These are phyloP conservation scores for Speoplatyrhinus poulsoni DNA, from an alignment of 2,113 vertebrate species.

Conservation along the genomic window DNA sequence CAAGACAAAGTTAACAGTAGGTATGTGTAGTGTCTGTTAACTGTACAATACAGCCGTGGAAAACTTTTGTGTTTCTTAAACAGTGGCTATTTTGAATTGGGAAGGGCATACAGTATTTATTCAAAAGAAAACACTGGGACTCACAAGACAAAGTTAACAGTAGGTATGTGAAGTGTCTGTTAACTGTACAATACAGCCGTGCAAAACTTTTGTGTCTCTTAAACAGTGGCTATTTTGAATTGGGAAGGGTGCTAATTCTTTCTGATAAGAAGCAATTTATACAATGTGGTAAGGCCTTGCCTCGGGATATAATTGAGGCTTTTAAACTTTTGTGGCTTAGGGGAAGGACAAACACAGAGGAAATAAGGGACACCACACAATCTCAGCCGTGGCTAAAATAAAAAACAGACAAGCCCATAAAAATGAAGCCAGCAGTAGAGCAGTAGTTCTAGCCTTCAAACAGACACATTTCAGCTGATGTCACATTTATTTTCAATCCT, in stretches of 20 bases:
- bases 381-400: constrained; percentile 45
- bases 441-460: constrained; percentile 16
- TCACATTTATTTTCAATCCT: constrained; percentile 56
- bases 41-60: constrained; percentile 11
- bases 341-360: constrained; percentile 49
- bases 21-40: neutral
- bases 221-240: constrained; percentile 20
- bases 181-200: constrained; percentile 4
- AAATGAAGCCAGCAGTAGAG: constrained; percentile 37
- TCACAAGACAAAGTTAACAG: constrained; percentile 2
- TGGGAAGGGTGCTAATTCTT: constrained; percentile 46
- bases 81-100: constrained; percentile 16
- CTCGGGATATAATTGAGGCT: constrained; percentile 57
- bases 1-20: neutral
- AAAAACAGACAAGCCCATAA: constrained; percentile 30
- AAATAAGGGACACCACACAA: constrained; percentile 46
- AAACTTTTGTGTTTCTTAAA: constrained; percentile 15
- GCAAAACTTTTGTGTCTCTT: constrained; percentile 15
- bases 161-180: neutral
- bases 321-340: constrained; percentile 58
- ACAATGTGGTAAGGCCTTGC: constrained; percentile 37
- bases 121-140: constrained; percentile 10
- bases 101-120: constrained; percentile 25
- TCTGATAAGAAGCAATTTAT: constrained; percentile 35
- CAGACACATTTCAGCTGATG: constrained; percentile 34